Conservation (phyloP, 2,888 invertebrate species). For the Yponomeuta evonymella region DNA sequence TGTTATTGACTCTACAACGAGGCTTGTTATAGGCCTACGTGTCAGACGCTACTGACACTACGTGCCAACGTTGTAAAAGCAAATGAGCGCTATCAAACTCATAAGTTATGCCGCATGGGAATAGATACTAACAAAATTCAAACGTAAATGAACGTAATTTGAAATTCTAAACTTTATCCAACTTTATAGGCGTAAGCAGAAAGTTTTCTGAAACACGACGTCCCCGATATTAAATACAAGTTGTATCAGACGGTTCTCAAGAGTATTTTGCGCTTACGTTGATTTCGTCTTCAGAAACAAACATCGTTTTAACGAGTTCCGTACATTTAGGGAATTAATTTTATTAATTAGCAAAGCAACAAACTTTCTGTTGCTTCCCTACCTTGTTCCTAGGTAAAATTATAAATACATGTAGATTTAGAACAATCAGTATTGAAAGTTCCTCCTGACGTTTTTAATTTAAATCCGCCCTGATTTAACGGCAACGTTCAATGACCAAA, state of each 20-base stretch:
- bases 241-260: slow-evolving; percentile 60
- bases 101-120: slow-evolving; percentile 33
- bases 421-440: background rate
- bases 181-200: slow-evolving; percentile 41
- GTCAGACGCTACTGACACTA: background rate
- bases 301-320: slow-evolving; percentile 56
- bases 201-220: slow-evolving; percentile 63
- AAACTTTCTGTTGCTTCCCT: background rate
- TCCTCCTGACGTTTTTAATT: background rate
- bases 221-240: slow-evolving; percentile 67
- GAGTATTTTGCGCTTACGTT: slow-evolving; percentile 57
- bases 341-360: slow-evolving; percentile 54
- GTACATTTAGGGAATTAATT: slow-evolving; percentile 57
- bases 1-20: no score
- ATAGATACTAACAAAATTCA: slow-evolving; percentile 43
- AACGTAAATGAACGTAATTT: slow-evolving; percentile 51
- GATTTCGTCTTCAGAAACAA: slow-evolving; percentile 54
- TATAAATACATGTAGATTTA: background rate
- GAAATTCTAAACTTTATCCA: slow-evolving; percentile 54
- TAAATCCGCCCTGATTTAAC: no score
- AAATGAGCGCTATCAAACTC: slow-evolving; percentile 32
- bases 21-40: no score
- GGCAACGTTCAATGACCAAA: background rate
- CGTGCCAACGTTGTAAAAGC: slow-evolving; percentile 17
- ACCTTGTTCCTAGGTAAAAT: background rate